These are phyloP conservation scores for Axea sp. DNA, from an alignment of 2,888 invertebrate genomes.

Conservation along the genomic window DNA sequence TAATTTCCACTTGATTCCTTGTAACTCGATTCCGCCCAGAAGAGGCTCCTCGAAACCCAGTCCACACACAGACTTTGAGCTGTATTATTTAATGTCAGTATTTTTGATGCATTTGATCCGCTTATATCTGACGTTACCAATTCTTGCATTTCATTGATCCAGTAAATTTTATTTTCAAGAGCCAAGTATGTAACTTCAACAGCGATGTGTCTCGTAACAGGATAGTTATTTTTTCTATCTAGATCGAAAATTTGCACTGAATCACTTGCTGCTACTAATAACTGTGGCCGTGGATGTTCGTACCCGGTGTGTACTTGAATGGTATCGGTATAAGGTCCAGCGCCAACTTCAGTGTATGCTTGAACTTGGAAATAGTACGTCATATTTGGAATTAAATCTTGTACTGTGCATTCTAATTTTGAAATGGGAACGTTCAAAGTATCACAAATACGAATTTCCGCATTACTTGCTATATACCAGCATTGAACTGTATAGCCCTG, in stretches of 20 bases:
- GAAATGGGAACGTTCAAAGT: constrained; percentile 80
- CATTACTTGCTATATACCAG: constrained; percentile 81
- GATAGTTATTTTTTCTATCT: constrained; percentile 84
- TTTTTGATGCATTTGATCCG: constrained; percentile 81
- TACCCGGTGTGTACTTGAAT: constrained; percentile 85
- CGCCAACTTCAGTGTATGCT: constrained; percentile 89
- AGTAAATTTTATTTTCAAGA: constrained; percentile 87
- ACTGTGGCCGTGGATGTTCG: constrained; percentile 88
- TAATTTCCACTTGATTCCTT: constrained; percentile 79
- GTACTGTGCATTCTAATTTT: constrained; percentile 82
- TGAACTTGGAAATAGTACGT: constrained; percentile 87
- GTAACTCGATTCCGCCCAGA: constrained; percentile 87
- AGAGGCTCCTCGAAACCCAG: constrained; percentile 92
- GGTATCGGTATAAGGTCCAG: constrained; percentile 85
- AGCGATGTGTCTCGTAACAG: constrained; percentile 84
- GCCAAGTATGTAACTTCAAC: constrained; percentile 85
- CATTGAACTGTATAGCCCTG: constrained; percentile 86
- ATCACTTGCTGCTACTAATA: constrained; percentile 87
- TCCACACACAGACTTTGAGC: constrained; percentile 88
- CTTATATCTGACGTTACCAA: constrained; percentile 83
- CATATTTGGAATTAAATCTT: constrained; percentile 82
- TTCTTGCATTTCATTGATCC: constrained; percentile 90
- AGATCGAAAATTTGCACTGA: constrained; percentile 88
- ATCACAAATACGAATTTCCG: constrained; percentile 81
- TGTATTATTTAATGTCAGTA: constrained; percentile 82